phyloP scores from a whole-genome alignment of 92 coral and sea anemone genomes.

The Parazoanthus atlanticus region DNA sequence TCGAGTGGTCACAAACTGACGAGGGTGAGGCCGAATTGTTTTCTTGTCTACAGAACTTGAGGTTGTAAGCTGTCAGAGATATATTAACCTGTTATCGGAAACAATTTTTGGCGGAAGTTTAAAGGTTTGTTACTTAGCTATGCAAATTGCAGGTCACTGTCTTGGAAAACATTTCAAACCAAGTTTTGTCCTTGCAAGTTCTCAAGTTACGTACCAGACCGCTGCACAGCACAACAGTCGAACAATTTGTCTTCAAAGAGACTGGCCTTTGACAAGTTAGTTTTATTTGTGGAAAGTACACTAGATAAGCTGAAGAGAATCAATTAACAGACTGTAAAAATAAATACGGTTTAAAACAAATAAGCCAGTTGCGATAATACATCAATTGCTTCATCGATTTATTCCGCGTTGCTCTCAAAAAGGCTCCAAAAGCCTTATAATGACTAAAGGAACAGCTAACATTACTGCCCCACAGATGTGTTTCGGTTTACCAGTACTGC shows the following conservation, averaged over 20 bases:
- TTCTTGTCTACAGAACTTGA: not conserved
- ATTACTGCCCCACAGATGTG: conserved; percentile 25
- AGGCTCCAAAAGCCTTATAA: not conserved
- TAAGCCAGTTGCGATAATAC: not conserved
- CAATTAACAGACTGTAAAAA: not conserved
- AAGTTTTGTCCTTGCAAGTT: no score
- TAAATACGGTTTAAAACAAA: not conserved
- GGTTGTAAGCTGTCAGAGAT: not conserved
- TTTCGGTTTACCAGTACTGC: conserved; percentile 10
- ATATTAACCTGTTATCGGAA: not conserved
- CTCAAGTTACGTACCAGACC: no score
- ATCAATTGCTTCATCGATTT: not conserved
- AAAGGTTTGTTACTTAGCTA: not conserved
- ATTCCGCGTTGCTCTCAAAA: not conserved
- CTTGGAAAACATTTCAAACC: not conserved
- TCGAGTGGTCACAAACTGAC: not conserved
- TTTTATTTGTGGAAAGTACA: no score
- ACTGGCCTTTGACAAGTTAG: no score
- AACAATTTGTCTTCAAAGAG: no score
- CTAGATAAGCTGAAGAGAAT: not conserved
- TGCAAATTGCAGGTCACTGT: not conserved
- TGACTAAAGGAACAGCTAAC: not conserved
- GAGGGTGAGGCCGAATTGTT: not conserved
- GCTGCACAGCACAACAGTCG: no score
- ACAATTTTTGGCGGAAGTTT: no score